These are phyloP conservation scores for Anorthoa munda DNA, from an alignment of 2,888 invertebrate genomes.

Conservation along the genomic window DNA sequence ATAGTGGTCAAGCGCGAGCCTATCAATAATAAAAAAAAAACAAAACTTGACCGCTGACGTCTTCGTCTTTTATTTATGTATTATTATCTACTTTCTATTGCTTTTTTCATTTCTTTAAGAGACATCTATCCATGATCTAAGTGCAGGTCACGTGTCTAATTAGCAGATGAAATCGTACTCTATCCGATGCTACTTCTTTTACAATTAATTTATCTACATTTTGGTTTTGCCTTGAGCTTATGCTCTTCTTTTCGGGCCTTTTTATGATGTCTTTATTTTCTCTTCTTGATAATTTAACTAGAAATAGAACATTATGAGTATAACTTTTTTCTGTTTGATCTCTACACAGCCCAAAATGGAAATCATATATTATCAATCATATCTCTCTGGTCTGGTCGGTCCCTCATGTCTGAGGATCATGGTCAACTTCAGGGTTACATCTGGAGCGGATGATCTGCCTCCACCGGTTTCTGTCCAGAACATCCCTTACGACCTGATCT, in stretches of 20 bases:
- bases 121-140: not conserved
- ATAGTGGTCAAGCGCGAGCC: too few relatives aligned
- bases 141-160: not conserved
- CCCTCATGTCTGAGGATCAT: too few relatives aligned
- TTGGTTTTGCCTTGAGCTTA: not conserved
- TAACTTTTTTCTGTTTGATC: not conserved
- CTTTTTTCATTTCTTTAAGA: not conserved
- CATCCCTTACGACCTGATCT: too few relatives aligned
- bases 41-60: conserved; percentile 12
- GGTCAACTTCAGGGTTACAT: too few relatives aligned
- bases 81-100: not conserved
- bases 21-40: too few relatives aligned
- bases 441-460: too few relatives aligned
- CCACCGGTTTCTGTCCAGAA: too few relatives aligned
- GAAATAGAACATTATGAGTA: not conserved
- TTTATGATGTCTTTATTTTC: too few relatives aligned
- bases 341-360: not conserved
- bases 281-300: too few relatives aligned
- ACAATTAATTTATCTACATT: not conserved
- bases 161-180: not conserved
- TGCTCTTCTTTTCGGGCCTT: not conserved
- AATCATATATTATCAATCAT: not conserved
- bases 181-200: not conserved
- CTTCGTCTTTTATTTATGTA: conserved; percentile 12
- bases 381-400: too few relatives aligned